phyloP scores from a whole-genome alignment of 2,113 vertebrate genomes.

The Monarcha castaneiventris region DNA sequence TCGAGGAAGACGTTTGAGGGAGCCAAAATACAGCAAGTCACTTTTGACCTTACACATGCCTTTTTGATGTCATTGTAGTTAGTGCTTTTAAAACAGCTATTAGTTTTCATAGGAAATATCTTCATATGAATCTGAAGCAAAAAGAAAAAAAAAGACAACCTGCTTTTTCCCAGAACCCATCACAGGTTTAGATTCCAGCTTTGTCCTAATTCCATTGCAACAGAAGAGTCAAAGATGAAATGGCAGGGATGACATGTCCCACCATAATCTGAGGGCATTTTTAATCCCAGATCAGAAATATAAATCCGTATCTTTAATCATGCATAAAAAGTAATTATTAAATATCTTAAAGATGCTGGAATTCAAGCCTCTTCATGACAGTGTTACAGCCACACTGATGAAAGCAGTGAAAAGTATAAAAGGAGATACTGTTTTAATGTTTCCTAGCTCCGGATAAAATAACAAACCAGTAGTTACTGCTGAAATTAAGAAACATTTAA shows the following conservation, averaged over 20 bases:
- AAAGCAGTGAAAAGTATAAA: not conserved
- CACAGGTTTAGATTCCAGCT: not conserved
- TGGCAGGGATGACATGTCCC: rapidly evolving
- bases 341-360: not conserved
- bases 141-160: not conserved
- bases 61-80: not conserved
- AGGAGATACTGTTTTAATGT: not conserved
- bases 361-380: not conserved
- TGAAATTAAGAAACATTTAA: not conserved
- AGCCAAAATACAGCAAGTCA: not conserved
- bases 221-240: not conserved
- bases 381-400: not conserved
- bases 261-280: not conserved
- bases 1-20: rapidly evolving
- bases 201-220: not conserved
- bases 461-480: not conserved
- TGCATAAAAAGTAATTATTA: not conserved
- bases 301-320: not conserved
- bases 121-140: not conserved
- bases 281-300: not conserved
- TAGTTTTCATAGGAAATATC: not conserved
- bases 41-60: rapidly evolving
- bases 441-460: not conserved
- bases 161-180: not conserved
- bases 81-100: not conserved